Evolutionary conservation across 1,140 invertebrate genomes (phyloP).

Genomic region (Plutomurus gul): DNA sequence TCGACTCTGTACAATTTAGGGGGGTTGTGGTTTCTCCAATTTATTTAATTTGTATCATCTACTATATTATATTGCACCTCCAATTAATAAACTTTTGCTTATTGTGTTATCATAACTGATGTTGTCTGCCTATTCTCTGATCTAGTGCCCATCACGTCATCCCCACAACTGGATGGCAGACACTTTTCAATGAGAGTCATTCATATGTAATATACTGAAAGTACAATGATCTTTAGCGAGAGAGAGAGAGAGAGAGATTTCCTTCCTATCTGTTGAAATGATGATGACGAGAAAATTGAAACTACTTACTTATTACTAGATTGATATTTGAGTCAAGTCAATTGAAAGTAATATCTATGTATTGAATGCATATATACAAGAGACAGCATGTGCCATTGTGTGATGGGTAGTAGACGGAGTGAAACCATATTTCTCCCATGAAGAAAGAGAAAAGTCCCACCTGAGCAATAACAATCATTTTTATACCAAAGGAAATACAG

Average conservation of each 20-base stretch:
- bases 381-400: slow-evolving; percentile 8
- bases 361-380: neutral
- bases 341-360: neutral
- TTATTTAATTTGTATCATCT: slow-evolving; percentile 37
- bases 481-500: slow-evolving; percentile 26
- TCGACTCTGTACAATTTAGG: slow-evolving; percentile 34
- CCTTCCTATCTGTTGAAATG: neutral
- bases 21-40: slow-evolving; percentile 48
- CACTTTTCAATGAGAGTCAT: slow-evolving; percentile 4
- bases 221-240: neutral
- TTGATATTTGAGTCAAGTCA: neutral
- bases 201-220: slow-evolving; percentile 21
- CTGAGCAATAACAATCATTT: slow-evolving; percentile 29
- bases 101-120: slow-evolving; percentile 24
- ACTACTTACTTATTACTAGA: neutral
- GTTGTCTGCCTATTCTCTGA: slow-evolving; percentile 19
- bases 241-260: neutral
- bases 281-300: too few relatives aligned
- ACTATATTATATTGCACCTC: slow-evolving; percentile 34
- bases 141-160: slow-evolving; percentile 28
- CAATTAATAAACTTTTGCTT: slow-evolving; percentile 27
- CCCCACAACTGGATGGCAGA: slow-evolving; percentile 17
- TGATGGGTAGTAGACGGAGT: slow-evolving; percentile 24
- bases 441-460: slow-evolving; percentile 2
- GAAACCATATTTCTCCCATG: neutral